Conservation (phyloP, 2,888 invertebrate species). For the Nysson spinosus region DNA sequence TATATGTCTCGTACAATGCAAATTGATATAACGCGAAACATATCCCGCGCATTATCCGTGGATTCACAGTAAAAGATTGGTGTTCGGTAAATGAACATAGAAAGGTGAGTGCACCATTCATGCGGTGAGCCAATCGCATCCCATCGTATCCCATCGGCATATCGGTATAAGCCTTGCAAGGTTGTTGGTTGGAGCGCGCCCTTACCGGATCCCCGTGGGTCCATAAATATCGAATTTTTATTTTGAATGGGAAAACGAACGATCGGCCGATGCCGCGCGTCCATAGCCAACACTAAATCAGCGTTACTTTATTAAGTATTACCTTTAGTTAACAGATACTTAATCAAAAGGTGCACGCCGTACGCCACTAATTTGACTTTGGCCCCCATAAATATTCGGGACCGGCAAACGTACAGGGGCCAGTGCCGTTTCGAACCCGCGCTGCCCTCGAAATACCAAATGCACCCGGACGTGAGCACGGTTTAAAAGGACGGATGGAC, state of each 20-base stretch:
- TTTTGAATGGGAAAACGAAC: constrained; percentile 76
- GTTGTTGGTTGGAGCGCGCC: constrained; percentile 27
- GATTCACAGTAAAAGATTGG: constrained; percentile 2
- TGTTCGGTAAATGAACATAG: constrained; percentile 23
- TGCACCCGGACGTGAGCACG: constrained; percentile 53
- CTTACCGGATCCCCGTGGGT: constrained; percentile 37
- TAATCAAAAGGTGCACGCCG: constrained; percentile 78
- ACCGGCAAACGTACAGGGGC: constrained; percentile 58
- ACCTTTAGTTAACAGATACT: constrained; percentile 78
- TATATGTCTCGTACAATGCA: no score
- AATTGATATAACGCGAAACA: no score
- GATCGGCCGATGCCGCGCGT: constrained; percentile 68
- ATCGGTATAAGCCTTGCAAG: constrained; percentile 32
- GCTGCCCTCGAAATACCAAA: constrained; percentile 67
- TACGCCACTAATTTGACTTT: constrained; percentile 78
- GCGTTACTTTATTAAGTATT: constrained; percentile 78
- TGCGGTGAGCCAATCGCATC: constrained; percentile 49
- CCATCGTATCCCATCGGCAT: constrained; percentile 58
- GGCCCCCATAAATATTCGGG: constrained; percentile 77
- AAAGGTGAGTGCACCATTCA: constrained; percentile 23
- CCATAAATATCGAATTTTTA: constrained; percentile 77
- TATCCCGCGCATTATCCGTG: no score
- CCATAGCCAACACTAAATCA: constrained; percentile 74
- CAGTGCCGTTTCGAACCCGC: constrained; percentile 38
- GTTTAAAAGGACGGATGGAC: constrained; percentile 64